A percentile compares a stretch with the other conserved stretches of the same genome.
Evolutionary conservation across 2,888 invertebrate species (phyloP).

Genomic region (Caenorhabditis zanzibari): DNA sequence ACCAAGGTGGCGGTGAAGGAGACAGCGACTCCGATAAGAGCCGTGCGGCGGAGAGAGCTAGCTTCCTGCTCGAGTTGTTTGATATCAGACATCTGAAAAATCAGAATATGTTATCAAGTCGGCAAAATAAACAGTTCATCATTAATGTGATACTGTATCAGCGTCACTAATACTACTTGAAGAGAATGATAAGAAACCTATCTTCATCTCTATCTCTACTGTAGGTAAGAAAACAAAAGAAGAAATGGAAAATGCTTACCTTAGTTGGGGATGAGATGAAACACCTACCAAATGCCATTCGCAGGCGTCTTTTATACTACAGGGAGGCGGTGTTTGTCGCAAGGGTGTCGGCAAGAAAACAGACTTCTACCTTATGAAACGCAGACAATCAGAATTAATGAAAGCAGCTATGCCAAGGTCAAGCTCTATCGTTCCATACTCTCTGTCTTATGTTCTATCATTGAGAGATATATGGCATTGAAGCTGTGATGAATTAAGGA

Average conservation of each 20-base stretch:
- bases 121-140: too few species aligned
- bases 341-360: slow-evolving; percentile 53
- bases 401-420: slow-evolving; percentile 68
- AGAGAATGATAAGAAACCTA: slow-evolving; percentile 13
- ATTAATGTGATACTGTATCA: background rate
- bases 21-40: slow-evolving; percentile 76
- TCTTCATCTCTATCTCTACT: slow-evolving; percentile 12
- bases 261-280: slow-evolving; percentile 63
- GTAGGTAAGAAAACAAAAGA: slow-evolving; percentile 32
- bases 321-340: slow-evolving; percentile 67
- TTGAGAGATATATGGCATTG: slow-evolving; percentile 40
- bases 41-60: slow-evolving; percentile 72
- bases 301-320: slow-evolving; percentile 61
- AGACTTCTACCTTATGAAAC: slow-evolving; percentile 36
- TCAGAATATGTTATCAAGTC: background rate
- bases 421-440: slow-evolving; percentile 62
- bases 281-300: slow-evolving; percentile 65
- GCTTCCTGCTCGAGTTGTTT: slow-evolving; percentile 75
- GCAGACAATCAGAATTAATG: slow-evolving; percentile 53
- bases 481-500: slow-evolving; percentile 49
- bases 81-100: slow-evolving; percentile 69
- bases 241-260: slow-evolving; percentile 57
- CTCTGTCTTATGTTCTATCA: slow-evolving; percentile 53
- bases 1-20: slow-evolving; percentile 75
- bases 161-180: background rate